phyloP scores from a whole-genome alignment of 2,797 vertebrate genomes.

The Iguana delicatissima region DNA sequence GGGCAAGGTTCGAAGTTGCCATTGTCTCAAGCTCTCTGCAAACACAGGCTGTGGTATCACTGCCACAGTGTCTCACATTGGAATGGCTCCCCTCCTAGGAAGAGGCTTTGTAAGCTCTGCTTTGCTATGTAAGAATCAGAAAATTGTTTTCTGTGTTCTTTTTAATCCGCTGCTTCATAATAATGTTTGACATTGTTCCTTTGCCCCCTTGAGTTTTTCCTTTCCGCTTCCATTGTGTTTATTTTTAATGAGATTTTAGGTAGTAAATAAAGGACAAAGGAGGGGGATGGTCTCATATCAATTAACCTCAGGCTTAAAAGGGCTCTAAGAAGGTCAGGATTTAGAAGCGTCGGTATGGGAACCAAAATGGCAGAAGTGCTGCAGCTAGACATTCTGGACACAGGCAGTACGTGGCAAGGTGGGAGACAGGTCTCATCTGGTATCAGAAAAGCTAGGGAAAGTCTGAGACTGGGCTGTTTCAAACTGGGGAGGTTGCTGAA shows the following conservation, averaged over 20 bases:
- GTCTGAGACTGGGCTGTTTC: neutral
- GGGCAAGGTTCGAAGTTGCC: constrained; percentile 6
- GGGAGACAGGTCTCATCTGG: neutral
- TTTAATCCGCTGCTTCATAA: constrained; percentile 42
- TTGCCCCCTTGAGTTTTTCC: constrained; percentile 37
- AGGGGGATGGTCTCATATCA: constrained; percentile 41
- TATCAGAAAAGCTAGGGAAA: neutral
- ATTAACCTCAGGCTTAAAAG: constrained; percentile 43
- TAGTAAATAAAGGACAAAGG: constrained; percentile 47
- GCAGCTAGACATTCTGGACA: neutral
- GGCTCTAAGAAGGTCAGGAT: constrained; percentile 32
- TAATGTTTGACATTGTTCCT: constrained; percentile 22
- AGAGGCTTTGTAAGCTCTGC: constrained; percentile 14
- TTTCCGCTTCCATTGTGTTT: constrained; percentile 41
- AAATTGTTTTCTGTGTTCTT: constrained; percentile 49
- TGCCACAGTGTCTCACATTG: constrained; percentile 25
- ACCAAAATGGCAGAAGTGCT: neutral
- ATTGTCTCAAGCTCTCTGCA: constrained; percentile 23
- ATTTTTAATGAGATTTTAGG: constrained; percentile 55
- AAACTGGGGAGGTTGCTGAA: neutral
- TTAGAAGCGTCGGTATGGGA: constrained; percentile 18
- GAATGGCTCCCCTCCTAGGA: constrained; percentile 27
- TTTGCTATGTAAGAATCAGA: constrained; percentile 31
- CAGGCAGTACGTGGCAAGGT: neutral
- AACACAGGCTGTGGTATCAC: neutral